Evolutionary conservation across 1,140 invertebrate species (phyloP).

Genomic region (Metopolophium dirhodum): DNA sequence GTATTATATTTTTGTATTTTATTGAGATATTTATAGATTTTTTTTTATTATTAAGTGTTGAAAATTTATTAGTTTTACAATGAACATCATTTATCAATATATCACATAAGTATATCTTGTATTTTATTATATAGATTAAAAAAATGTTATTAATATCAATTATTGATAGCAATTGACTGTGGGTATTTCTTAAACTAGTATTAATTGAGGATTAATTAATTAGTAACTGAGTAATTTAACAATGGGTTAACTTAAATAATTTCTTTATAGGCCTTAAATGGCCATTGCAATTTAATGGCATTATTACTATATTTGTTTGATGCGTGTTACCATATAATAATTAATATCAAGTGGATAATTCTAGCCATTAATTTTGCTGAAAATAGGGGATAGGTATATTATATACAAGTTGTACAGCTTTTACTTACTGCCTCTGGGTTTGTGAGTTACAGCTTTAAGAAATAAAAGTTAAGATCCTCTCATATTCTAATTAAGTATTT

Average conservation of each 20-base stretch:
- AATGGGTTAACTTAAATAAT: background rate
- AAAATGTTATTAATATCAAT: background rate
- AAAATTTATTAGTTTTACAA: background rate
- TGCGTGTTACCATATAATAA: background rate
- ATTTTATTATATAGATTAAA: background rate
- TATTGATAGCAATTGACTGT: constrained; percentile 23
- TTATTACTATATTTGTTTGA: background rate
- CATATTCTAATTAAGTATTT: too few relatives aligned
- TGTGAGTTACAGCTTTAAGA: too few relatives aligned
- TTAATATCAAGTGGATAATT: background rate
- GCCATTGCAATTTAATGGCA: background rate
- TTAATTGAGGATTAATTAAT: constrained; percentile 14
- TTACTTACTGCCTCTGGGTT: too few relatives aligned
- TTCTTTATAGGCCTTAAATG: background rate
- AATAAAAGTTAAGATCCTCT: too few relatives aligned
- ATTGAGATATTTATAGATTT: background rate
- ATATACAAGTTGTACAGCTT: too few relatives aligned
- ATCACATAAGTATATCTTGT: background rate
- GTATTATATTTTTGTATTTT: background rate
- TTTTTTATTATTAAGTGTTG: background rate
- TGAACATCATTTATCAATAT: background rate
- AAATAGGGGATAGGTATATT: too few relatives aligned
- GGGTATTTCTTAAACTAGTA: constrained; percentile 7
- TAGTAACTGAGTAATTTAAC: background rate
- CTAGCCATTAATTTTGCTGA: background rate